A percentile compares a stretch with the other conserved stretches of the same genome.
Evolutionary conservation across 2,113 vertebrate genomes (phyloP).

Genomic region (Pelodiscus sinensis): DNA sequence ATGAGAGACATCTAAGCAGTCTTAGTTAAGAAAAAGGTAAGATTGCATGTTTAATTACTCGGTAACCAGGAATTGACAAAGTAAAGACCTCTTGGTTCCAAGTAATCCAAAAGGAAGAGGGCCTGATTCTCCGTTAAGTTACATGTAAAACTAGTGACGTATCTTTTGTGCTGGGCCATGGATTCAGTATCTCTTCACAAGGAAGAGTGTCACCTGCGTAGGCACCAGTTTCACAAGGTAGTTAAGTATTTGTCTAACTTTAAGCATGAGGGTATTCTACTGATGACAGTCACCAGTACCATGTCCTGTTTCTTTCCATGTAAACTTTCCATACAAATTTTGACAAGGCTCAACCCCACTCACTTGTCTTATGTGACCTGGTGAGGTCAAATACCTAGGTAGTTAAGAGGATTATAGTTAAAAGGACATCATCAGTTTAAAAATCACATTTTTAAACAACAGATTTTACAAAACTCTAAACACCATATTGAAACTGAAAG

Average conservation of each 20-base stretch:
- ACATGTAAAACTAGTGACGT: not conserved
- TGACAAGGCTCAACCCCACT: accelerated
- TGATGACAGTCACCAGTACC: not conserved
- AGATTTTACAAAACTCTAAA: not conserved
- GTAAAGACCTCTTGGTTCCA: slow-evolving; percentile 32
- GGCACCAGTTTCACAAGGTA: not conserved
- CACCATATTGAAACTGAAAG: not conserved
- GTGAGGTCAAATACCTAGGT: not conserved
- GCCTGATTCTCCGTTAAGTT: not conserved
- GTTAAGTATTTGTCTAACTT: not conserved
- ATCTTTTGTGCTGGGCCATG: not conserved
- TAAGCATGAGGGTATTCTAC: not conserved
- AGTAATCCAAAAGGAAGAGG: not conserved
- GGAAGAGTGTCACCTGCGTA: not conserved
- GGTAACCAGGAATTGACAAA: not conserved
- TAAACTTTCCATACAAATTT: not conserved
- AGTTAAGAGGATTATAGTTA: not conserved
- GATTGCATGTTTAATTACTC: slow-evolving; percentile 8
- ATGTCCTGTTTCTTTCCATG: not conserved
- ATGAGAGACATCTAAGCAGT: not conserved
- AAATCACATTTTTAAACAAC: not conserved
- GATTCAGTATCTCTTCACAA: not conserved
- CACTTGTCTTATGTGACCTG: not conserved
- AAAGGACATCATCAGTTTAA: not conserved
- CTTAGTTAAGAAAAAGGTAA: slow-evolving; percentile 7